Evolutionary conservation across 37 sponge, comb jelly and placozoan species (phyloP), one percentile per base, ranked within the genome.

Genomic region (Amphimedon queenslandica): DNA sequence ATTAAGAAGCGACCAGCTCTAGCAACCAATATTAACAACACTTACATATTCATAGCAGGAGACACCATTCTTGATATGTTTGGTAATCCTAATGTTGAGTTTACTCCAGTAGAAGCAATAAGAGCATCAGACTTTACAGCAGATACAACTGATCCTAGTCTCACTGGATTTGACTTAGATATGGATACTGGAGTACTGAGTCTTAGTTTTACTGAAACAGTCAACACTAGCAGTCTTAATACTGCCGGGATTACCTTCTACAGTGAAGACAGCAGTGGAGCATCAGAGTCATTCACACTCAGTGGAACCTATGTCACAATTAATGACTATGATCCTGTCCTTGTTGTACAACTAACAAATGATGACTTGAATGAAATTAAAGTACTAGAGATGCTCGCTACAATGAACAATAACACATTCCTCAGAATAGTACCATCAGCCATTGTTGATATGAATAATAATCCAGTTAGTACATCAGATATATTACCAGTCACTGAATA

Each of bases 351-450:
- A 18, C 57, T 93, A 2, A 74, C 77, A n/a, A 87, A 88, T 32
- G 72, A 88, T 81, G 93, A 93, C 55, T 69, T 93, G 31, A 93
- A 93, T 64, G 82, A 69, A 63, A 77, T 93, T 40, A 93, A 93
- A 61, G 36, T 66, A 6, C 80, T 60, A 38, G 56, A 82, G 1
- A 3, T 61, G 70, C 76, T 92, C 30, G 85, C 81, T 25, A 67
- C 72, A 0, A 79, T 71, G n/a, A 28, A 37, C 30, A 34, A 69
- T 2, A 55, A 77, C 47, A 77, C 84, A n/a, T 94, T 64, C 75
- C 55, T 94, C 8, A 16, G 51, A 16, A 43, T 95, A 8, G 60
- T 31, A 10, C 25, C 70, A 31, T 10, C 36, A 30, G 71, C 85
- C 37, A 82, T 95, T 18, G 42, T 27, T 16, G 96, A 95, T 55